Evolutionary conservation across 2,888 invertebrate genomes (phyloP), one percentile per base, ranked within the genome.

Genomic region (Diarsia mendica): DNA sequence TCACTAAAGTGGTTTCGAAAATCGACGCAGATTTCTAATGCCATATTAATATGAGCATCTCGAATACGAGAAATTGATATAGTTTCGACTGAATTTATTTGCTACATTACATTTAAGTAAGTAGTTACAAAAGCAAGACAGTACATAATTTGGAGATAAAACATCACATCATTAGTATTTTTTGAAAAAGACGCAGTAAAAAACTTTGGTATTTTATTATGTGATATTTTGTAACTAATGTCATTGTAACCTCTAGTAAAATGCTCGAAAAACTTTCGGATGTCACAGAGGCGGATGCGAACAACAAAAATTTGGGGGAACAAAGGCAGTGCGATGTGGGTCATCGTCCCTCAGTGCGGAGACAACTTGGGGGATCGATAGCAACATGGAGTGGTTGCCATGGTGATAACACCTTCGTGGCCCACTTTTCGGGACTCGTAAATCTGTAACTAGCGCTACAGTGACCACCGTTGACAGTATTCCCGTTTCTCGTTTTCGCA

Each of bases 291-390:
- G 39, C 20, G 20, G 5, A 46, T 18, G 15, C 23, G 33, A 74
- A 23, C 55, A 71, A 65, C 53, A 55, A 67, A 60, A 67, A 53
- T 71, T 74, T 78, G 18, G 60, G 64, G 67, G 51, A 75, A 82
- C 85, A 83, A 80, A 82, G 78, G 67, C 66, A 51, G 72, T 23
- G 65, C 23, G 28, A 73, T 73, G n/a, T 83, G 66, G 79, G 82
- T 66, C 83, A 77, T 69, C 77, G 78, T 63, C 75, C 77, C 63
- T 28, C 68, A 33, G 60, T 60, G 70, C 49, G 60, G 76, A 83
- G 85, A 80, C 80, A 82, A 82, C 76, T 84, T 77, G 33, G 65
- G 66, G 70, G 86, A 88, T 88, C 87, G 76, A 88, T 88, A 72
- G 71, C 79, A 72, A 73, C 68, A 73, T 77, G 73, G 75, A 75